These are phyloP conservation scores for Drosophila lowei DNA, from an alignment of 1,140 invertebrate species.

Conservation along the genomic window DNA sequence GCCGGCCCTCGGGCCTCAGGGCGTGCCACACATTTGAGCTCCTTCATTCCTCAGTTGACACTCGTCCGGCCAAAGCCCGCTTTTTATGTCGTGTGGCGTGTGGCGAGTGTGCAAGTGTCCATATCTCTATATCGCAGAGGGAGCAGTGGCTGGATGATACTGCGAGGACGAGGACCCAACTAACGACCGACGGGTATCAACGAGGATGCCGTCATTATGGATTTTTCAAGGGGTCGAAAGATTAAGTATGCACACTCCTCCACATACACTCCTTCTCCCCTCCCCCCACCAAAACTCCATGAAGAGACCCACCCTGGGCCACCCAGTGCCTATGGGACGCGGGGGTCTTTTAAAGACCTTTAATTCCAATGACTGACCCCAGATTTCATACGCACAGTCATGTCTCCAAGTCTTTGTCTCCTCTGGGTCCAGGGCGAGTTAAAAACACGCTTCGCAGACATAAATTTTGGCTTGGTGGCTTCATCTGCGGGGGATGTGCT, in stretches of 20 bases:
- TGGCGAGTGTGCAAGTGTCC: no score
- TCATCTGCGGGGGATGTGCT: no score
- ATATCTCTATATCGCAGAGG: no score
- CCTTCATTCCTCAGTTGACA: constrained; percentile 1
- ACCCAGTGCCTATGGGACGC: neutral
- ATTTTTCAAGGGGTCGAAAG: constrained; percentile 36
- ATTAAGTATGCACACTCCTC: constrained; percentile 43
- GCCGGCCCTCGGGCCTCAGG: no score
- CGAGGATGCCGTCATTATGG: constrained; percentile 11
- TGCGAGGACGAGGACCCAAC: constrained; percentile 4
- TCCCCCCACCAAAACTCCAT: no score
- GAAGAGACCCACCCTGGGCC: neutral
- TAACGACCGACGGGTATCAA: constrained; percentile 15
- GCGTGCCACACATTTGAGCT: neutral
- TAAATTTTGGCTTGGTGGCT: no score
- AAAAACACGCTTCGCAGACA: no score
- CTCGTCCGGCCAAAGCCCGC: neutral
- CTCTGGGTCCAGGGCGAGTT: no score
- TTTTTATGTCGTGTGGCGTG: constrained; percentile 26
- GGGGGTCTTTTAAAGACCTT: constrained; percentile 8
- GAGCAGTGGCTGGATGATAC: no score
- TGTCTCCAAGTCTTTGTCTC: neutral
- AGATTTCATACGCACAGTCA: neutral
- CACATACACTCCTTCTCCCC: neutral
- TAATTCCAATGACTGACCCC: constrained; percentile 13